These are phyloP conservation scores for Origma solitaria DNA, from an alignment of 2,113 vertebrate genomes.

Conservation along the genomic window DNA sequence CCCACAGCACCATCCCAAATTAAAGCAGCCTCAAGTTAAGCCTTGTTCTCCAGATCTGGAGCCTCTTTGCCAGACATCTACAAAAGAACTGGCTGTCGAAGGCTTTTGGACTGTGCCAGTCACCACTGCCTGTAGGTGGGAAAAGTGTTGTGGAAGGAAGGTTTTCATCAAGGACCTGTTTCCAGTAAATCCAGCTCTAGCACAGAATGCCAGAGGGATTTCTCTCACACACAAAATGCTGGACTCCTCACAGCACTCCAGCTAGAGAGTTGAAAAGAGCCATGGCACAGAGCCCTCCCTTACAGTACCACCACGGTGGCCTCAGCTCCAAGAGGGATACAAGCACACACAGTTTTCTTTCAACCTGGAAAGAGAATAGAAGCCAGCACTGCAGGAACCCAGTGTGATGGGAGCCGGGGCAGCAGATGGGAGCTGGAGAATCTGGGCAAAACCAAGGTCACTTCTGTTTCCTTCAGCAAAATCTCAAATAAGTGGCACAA, in stretches of 20 bases:
- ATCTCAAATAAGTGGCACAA: background rate
- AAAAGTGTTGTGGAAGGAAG: background rate
- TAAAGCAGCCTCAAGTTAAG: background rate
- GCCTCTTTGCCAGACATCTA: background rate
- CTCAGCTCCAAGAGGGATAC: background rate
- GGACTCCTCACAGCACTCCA: background rate
- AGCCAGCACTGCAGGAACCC: background rate
- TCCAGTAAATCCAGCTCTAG: conserved; percentile 17
- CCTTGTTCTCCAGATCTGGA: background rate
- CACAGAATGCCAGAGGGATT: background rate
- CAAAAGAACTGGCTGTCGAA: background rate
- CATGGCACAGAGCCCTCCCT: background rate
- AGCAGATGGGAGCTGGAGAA: background rate
- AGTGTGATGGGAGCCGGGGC: background rate
- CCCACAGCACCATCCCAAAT: background rate
- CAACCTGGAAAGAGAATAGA: background rate
- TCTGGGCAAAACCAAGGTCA: background rate
- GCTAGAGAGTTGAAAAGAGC: background rate
- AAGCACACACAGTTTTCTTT: background rate
- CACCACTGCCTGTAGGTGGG: background rate
- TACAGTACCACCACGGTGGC: background rate
- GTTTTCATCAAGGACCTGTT: conserved; percentile 5
- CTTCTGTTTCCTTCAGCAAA: background rate
- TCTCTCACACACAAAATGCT: background rate
- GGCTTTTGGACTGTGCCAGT: background rate